Percentiles rank a stretch among this genome's conserved stretches.
Conservation (phyloP, 2,797 vertebrate genomes). For the Amazona ochrocephala region DNA sequence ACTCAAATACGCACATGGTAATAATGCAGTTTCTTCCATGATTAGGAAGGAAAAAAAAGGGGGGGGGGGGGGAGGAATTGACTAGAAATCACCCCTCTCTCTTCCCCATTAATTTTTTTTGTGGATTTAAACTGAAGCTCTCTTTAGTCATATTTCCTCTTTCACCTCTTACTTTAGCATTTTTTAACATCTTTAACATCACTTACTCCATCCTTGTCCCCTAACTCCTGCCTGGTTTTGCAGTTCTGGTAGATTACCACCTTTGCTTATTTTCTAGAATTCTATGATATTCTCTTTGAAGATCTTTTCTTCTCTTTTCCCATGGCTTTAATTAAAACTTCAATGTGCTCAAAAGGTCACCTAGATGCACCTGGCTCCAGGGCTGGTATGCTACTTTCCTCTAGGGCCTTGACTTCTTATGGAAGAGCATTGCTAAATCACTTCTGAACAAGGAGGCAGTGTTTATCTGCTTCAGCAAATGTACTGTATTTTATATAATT, state of each 20-base stretch:
- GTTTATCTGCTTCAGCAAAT: not conserved
- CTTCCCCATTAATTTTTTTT: not conserved
- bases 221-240: not conserved
- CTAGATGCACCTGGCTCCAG: not conserved
- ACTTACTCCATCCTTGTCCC: not conserved
- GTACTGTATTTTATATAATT: not conserved
- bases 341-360: not conserved
- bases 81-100: not conserved
- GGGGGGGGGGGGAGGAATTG: not conserved
- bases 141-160: not conserved
- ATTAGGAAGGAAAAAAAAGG: not conserved
- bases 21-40: not conserved
- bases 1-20: not conserved
- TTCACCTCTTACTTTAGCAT: not conserved
- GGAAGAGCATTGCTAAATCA: accelerated
- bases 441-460: not conserved
- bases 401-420: not conserved
- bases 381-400: accelerated
- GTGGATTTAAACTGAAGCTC: not conserved
- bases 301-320: not conserved
- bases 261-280: not conserved
- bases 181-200: not conserved
- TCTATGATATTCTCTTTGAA: not conserved
- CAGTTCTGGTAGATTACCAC: not conserved
- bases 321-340: not conserved